phyloP scores from a whole-genome alignment of 2,113 vertebrate genomes.

The Cryptoleucopteryx plumbea region DNA sequence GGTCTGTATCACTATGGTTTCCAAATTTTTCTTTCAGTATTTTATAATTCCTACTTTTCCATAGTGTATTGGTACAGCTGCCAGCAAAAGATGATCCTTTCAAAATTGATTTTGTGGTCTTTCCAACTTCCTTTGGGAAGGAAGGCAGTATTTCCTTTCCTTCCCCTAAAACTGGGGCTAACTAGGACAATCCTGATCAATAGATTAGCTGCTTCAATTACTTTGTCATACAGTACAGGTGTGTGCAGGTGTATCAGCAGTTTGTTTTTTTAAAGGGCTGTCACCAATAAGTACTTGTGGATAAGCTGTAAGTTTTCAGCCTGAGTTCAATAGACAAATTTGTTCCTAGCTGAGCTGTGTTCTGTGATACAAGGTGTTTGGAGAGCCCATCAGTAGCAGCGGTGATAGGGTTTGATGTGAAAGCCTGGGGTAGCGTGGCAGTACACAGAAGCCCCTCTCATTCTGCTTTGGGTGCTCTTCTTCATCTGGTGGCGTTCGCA shows the following conservation, averaged over 20 bases:
- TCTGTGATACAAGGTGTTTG: neutral
- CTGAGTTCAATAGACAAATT: neutral
- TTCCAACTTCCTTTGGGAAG: neutral
- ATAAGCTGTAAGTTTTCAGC: neutral
- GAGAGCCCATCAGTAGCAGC: neutral
- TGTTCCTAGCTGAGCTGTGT: neutral
- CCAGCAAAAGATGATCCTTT: neutral
- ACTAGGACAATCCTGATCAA: neutral
- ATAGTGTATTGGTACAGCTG: neutral
- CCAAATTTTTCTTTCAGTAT: neutral
- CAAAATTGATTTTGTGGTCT: neutral
- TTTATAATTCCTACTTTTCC: neutral
- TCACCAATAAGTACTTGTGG: neutral
- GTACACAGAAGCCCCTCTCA: neutral
- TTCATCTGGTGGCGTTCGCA: accelerated
- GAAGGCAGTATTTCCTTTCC: neutral
- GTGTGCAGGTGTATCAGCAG: neutral
- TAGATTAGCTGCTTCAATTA: neutral
- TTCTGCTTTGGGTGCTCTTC: neutral
- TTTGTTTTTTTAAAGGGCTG: neutral
- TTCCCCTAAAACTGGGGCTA: neutral
- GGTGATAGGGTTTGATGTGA: neutral
- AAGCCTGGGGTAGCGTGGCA: accelerated
- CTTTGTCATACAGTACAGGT: neutral
- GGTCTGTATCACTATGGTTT: neutral